Conservation (phyloP, 1,140 invertebrate species). For the Geopemphigus sp. region DNA sequence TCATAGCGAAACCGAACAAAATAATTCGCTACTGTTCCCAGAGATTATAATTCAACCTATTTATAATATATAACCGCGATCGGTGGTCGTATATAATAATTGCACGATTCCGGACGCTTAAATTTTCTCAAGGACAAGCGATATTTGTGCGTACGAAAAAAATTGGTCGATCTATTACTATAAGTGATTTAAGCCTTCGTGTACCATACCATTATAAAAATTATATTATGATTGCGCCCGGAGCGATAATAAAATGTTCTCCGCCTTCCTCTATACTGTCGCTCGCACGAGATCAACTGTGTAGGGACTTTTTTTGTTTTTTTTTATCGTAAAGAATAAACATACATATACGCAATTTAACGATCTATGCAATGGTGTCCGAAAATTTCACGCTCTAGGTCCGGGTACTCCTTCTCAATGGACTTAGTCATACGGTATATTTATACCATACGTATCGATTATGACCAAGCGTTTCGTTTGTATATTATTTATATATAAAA, state of each 20-base stretch:
- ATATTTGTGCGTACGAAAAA: background rate
- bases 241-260: constrained; percentile 5
- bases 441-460: background rate
- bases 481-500: background rate
- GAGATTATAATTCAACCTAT: background rate
- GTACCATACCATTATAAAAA: background rate
- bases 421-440: background rate
- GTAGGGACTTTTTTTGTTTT: too few species aligned
- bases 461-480: background rate
- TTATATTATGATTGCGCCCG: constrained; percentile 4
- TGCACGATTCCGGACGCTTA: background rate
- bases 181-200: background rate
- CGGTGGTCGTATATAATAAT: background rate
- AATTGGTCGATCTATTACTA: background rate
- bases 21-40: background rate
- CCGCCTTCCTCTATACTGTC: background rate
- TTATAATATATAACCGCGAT: background rate
- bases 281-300: too few species aligned
- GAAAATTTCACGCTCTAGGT: background rate
- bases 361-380: background rate
- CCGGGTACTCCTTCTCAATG: background rate
- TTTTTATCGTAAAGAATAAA: too few species aligned
- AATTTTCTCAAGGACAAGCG: constrained; percentile 1
- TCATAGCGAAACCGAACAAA: background rate
- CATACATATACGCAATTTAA: background rate